Conservation (phyloP, 2,797 vertebrate genomes). For the Xiphorhynchus erythropygius region DNA sequence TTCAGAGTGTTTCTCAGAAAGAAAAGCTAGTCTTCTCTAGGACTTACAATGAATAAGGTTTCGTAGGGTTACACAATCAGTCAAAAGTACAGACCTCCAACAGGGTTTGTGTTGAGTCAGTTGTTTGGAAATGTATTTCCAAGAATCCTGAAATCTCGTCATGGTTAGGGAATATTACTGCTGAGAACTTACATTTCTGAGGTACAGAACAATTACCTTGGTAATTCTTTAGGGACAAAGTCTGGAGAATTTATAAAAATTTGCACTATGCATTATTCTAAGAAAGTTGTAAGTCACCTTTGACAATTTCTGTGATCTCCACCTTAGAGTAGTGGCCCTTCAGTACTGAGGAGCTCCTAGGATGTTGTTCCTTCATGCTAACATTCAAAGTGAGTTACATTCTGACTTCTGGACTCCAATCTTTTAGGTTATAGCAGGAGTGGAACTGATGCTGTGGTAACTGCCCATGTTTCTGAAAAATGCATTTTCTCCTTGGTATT, state of each 20-base stretch:
- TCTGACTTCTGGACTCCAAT: neutral
- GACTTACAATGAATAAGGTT: neutral
- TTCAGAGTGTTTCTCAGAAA: neutral
- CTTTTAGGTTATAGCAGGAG: neutral
- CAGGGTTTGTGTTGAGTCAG: neutral
- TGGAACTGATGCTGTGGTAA: neutral
- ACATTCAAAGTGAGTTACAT: neutral
- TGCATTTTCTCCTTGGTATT: neutral
- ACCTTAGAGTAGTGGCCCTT: neutral
- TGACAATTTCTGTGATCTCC: neutral
- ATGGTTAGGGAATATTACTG: neutral
- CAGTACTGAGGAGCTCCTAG: neutral
- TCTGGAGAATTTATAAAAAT: neutral
- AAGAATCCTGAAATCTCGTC: neutral
- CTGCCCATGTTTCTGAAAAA: neutral
- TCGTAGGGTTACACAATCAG: neutral
- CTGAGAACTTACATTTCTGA: neutral
- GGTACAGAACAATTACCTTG: neutral
- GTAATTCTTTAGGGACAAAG: accelerated
- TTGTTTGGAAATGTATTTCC: neutral
- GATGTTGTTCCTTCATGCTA: neutral
- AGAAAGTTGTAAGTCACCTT: neutral
- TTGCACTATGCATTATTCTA: neutral
- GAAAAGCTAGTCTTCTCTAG: neutral
- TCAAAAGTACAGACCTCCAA: neutral